These are phyloP conservation scores for Odontophorus gujanensis DNA, from an alignment of 2,113 vertebrate genomes.

Conservation along the genomic window DNA sequence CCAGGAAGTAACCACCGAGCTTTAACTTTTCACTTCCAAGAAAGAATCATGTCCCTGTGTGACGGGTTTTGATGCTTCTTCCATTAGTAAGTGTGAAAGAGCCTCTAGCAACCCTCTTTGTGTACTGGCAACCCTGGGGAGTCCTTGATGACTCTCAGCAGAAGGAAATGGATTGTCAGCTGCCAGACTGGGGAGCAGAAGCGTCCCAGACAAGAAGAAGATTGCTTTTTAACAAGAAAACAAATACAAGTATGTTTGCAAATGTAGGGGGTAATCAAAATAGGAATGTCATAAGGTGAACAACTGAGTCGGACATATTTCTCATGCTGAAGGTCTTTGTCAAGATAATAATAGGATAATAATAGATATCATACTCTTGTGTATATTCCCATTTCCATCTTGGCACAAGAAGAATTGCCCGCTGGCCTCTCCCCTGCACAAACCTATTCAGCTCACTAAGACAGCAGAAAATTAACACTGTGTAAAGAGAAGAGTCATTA, in stretches of 20 bases:
- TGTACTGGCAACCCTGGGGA: conserved; percentile 10
- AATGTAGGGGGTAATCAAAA: not conserved
- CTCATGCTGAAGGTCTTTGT: not conserved
- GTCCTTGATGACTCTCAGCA: not conserved
- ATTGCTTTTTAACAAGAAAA: not conserved
- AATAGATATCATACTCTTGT: not conserved
- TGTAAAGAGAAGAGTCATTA: not conserved
- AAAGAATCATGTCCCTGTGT: not conserved
- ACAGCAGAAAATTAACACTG: not conserved
- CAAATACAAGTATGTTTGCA: not conserved
- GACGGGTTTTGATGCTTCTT: conserved; percentile 33
- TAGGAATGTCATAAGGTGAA: not conserved
- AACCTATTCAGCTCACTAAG: not conserved
- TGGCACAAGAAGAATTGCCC: not conserved
- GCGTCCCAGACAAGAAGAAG: not conserved
- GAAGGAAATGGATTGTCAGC: conserved; percentile 25
- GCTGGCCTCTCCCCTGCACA: not conserved
- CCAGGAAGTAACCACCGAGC: conserved; percentile 10
- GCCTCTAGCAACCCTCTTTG: conserved; percentile 15
- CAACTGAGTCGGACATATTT: not conserved
- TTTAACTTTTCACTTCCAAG: conserved; percentile 34
- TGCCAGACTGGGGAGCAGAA: conserved; percentile 1
- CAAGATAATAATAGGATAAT: not conserved
- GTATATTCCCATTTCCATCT: not conserved
- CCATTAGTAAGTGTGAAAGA: conserved; percentile 53